phyloP scores from a whole-genome alignment of 2,113 vertebrate species.

The Colossoma macropomum region DNA sequence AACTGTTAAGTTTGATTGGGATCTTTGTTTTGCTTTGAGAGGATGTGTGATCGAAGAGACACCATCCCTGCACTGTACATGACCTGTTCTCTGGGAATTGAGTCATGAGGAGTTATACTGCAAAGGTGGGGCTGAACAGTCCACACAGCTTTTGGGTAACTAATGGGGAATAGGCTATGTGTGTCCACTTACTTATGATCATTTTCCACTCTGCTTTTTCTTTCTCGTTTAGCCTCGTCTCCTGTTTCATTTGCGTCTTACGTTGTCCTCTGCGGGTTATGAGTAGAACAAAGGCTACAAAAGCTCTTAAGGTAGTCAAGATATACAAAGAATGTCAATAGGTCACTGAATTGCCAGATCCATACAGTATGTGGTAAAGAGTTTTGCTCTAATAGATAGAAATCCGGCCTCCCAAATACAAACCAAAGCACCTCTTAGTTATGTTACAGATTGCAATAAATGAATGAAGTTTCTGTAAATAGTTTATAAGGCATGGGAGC shows the following conservation, averaged over 20 bases:
- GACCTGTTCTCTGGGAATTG: slow-evolving; percentile 31
- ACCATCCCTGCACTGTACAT: slow-evolving; percentile 43
- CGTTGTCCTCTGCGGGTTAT: slow-evolving; percentile 44
- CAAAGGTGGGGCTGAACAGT: slow-evolving; percentile 42
- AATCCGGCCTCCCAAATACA: slow-evolving; percentile 54
- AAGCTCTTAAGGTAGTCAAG: slow-evolving; percentile 41
- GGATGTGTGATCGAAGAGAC: slow-evolving; percentile 33
- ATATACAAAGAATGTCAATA: slow-evolving; percentile 29
- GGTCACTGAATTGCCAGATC: slow-evolving; percentile 34
- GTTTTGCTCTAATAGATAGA: slow-evolving; percentile 21
- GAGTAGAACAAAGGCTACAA: slow-evolving; percentile 22
- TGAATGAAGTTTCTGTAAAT: slow-evolving; percentile 55
- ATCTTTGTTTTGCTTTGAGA: slow-evolving; percentile 37
- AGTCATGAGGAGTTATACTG: slow-evolving; percentile 47
- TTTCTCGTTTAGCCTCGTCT: slow-evolving; percentile 32
- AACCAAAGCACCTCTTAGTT: slow-evolving; percentile 58
- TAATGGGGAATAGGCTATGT: slow-evolving; percentile 45
- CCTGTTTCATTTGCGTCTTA: slow-evolving; percentile 35
- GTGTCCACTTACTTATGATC: slow-evolving; percentile 42
- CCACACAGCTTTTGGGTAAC: slow-evolving; percentile 30
- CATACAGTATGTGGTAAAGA: slow-evolving; percentile 17
- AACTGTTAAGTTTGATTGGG: slow-evolving; percentile 45
- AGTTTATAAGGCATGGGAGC: slow-evolving; percentile 51
- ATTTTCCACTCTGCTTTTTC: slow-evolving; percentile 34
- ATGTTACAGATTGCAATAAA: slow-evolving; percentile 56